Evolutionary conservation across 2,113 vertebrate genomes (phyloP), one percentile per base, ranked within the genome.

Genomic region (Typhlomys cinereus): DNA sequence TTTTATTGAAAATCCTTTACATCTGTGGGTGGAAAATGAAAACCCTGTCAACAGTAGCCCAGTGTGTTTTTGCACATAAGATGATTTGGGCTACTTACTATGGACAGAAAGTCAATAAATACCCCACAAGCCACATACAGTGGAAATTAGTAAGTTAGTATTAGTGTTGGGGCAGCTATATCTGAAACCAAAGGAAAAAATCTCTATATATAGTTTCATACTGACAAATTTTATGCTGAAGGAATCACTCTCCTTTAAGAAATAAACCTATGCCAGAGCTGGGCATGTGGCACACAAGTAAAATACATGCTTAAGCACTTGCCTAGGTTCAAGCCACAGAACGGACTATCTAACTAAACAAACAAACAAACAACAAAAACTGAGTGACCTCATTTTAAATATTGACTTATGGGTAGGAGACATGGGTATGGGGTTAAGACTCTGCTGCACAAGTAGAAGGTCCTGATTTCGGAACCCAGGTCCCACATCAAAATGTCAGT

Each of bases 11-110:
- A 96, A 93, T 8, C 64, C 59, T 92, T 96, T 92, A 92, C 48
- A 96, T 80, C 79, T 81, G 64, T 94, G 92, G 94, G 85, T 67
- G 90, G 82, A 96, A 97, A 96, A 97, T 96, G 91, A 97, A 91
- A 97, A 90, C 70, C 93, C 70, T 80, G 66, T 75, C 59, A 54
- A 92, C 89, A 36, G 59, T 81, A 96, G 86, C 85, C 92, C 73
- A 94, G 73, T 76, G 36, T 73, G 15, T 34, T 92, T 92, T 80
- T 67, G 91, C 75, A 92, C 92, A 86, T 85, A 88, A 89, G 92
- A 66, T 1, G 34, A 76, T 70, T 36, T 67, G 31, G 25, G 75
- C 52, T 57, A 34, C 70, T 88, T 59, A 84, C 71, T 70, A 80
- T 64, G 90, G 93, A 92, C 67, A 82, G 41, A 54, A 66, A 78